Percentiles rank a stretch among this genome's conserved stretches.
Conservation (phyloP, 2,888 invertebrate species). For the Macrophya annulata region DNA sequence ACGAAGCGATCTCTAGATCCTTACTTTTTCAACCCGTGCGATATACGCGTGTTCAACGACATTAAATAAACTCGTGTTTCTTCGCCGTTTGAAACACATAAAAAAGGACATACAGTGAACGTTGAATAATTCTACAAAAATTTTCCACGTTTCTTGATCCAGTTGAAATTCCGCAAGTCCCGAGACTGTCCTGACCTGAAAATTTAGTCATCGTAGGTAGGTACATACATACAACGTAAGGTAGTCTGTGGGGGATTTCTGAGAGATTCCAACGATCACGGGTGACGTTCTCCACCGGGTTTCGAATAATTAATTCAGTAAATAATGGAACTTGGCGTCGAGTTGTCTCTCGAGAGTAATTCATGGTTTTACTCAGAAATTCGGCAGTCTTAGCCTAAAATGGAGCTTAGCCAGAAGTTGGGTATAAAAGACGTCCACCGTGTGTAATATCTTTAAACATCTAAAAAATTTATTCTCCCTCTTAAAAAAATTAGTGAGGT, state of each 20-base stretch:
- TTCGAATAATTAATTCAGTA: constrained; percentile 51
- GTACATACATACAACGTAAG: neutral
- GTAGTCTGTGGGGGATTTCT: constrained; percentile 26
- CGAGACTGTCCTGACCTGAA: constrained; percentile 17
- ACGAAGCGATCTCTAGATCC: neutral
- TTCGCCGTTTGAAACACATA: neutral
- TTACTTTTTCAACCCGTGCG: neutral
- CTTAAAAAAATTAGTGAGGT: neutral
- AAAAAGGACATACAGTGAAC: neutral
- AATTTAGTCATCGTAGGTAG: constrained; percentile 34
- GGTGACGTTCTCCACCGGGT: constrained; percentile 42
- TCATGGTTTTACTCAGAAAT: constrained; percentile 48
- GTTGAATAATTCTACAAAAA: neutral
- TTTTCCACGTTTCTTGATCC: neutral
- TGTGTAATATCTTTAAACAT: constrained; percentile 2
- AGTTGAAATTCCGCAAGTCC: neutral
- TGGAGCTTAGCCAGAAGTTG: constrained; percentile 6
- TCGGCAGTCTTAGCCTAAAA: constrained; percentile 40
- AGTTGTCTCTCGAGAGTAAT: constrained; percentile 49
- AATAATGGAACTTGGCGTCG: constrained; percentile 46
- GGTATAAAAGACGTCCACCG: neutral
- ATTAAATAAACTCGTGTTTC: neutral
- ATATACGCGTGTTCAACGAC: neutral
- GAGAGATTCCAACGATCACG: constrained; percentile 48
- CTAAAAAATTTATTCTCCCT: neutral